Evolutionary conservation across 92 coral and sea anemone species (phyloP), one percentile per base, ranked within the genome.

Genomic region (Zoanthus gigantus): DNA sequence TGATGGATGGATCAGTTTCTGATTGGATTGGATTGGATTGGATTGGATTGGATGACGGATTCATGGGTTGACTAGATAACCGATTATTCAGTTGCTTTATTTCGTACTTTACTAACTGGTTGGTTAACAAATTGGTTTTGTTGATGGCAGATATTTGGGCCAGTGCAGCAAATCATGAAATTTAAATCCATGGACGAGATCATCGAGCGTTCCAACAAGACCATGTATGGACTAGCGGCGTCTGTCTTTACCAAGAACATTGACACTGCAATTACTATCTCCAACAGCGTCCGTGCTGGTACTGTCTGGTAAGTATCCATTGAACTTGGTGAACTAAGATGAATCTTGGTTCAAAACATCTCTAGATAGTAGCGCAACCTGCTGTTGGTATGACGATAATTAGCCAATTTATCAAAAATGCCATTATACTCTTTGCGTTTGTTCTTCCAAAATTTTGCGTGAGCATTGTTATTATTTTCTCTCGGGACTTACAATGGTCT

Each of bases 101-200:
- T 58, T 13, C 0, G n/a, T 17, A 14, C n/a, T 58, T 14, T 7
- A 10, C 65, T 14, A 2, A 13, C 65, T 57, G n/a, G 10, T 6
- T 18, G 30, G 8, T 42, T 23, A 6, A n/a, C 15, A 9, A 0
- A 34, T 28, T 37, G 4, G 15, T 11, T 91, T 23, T 17, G 14
- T 17, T 48, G 63, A 13, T 78, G 52, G 3, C 76, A 97, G 99
- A 97, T 95, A 48, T 94, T 95, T 72, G 99, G 99, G 15, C 99
- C 99, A 0, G 99, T 97, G 73, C 93, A 92, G 98, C 98, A 97
- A 82, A 97, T 97, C 65, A 74, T 97, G 93, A 95, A 94, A 84
- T 97, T 97, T 79, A 97, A 97, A 74, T 94, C 87, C 79, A 94
- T 93, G 89, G 89, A 97, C 48, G 99, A 97, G 46, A 90, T 94